Conservation (phyloP, 2,888 invertebrate genomes). For the Dendrolimus pini region DNA sequence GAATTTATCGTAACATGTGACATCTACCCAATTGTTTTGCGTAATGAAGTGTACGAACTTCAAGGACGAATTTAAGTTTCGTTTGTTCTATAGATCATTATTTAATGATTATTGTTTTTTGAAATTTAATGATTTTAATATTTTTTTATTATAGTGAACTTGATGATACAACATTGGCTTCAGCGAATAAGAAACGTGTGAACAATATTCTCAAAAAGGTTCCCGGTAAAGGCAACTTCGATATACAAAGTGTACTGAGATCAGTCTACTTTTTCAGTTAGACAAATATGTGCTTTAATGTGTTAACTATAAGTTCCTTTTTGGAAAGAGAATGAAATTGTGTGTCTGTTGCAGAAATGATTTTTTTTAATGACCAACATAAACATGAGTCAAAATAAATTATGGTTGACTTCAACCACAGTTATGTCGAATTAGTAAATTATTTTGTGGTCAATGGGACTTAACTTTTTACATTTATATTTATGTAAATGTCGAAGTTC, state of each 20-base stretch:
- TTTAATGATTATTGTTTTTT: no score
- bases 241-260: slow-evolving; percentile 83
- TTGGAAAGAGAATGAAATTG: background rate
- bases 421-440: no score
- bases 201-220: slow-evolving; percentile 78
- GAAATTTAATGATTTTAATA: background rate
- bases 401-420: no score
- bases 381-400: no score
- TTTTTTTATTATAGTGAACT: slow-evolving; percentile 42
- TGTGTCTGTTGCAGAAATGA: background rate
- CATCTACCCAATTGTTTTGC: no score
- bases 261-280: slow-evolving; percentile 94
- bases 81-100: no score
- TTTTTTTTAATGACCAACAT: no score
- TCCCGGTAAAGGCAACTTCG: slow-evolving; percentile 86
- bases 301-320: background rate
- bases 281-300: slow-evolving; percentile 4
- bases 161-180: slow-evolving; percentile 66
- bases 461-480: no score
- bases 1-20: no score
- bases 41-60: slow-evolving; percentile 33
- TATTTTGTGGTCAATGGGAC: no score
- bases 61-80: no score
- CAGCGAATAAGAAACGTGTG: slow-evolving; percentile 78
- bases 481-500: no score